Percentiles rank a stretch among this genome's conserved stretches.
These are phyloP conservation scores for Thalassoma bifasciatum DNA, from an alignment of 2,113 vertebrate species.

Conservation along the genomic window DNA sequence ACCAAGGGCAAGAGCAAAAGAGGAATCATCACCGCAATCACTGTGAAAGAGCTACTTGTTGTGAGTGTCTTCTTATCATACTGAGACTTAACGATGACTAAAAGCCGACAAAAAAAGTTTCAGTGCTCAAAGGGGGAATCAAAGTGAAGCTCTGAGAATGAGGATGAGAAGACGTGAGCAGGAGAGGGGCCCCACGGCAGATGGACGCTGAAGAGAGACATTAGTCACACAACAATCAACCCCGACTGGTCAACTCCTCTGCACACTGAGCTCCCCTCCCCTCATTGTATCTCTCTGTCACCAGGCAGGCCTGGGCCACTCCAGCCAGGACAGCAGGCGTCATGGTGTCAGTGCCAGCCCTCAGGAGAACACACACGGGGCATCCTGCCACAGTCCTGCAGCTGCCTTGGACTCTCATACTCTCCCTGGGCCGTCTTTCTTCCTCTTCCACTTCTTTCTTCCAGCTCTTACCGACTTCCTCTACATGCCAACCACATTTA, in stretches of 20 bases:
- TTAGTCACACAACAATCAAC: constrained; percentile 70
- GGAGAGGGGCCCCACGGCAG: constrained; percentile 55
- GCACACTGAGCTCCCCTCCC: constrained; percentile 32
- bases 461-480: constrained; percentile 18
- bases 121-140: not conserved
- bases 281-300: constrained; percentile 31
- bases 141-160: constrained; percentile 11
- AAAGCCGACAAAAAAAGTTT: not conserved
- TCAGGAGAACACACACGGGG: constrained; percentile 69
- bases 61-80: not conserved
- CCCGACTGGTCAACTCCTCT: constrained; percentile 57
- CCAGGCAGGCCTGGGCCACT: constrained; percentile 66
- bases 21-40: too few relatives aligned
- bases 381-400: constrained; percentile 73
- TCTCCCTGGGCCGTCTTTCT: constrained; percentile 43
- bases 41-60: not conserved
- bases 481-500: constrained; percentile 34
- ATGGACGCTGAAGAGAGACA: constrained; percentile 72
- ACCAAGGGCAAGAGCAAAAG: too few relatives aligned
- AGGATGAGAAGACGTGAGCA: constrained; percentile 7
- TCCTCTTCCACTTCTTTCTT: constrained; percentile 29
- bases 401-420: constrained; percentile 66
- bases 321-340: constrained; percentile 73
- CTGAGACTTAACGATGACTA: not conserved
- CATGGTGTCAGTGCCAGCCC: constrained; percentile 68